These are phyloP conservation scores for Drosophila greeni DNA, from an alignment of 2,888 invertebrate species.

Conservation along the genomic window DNA sequence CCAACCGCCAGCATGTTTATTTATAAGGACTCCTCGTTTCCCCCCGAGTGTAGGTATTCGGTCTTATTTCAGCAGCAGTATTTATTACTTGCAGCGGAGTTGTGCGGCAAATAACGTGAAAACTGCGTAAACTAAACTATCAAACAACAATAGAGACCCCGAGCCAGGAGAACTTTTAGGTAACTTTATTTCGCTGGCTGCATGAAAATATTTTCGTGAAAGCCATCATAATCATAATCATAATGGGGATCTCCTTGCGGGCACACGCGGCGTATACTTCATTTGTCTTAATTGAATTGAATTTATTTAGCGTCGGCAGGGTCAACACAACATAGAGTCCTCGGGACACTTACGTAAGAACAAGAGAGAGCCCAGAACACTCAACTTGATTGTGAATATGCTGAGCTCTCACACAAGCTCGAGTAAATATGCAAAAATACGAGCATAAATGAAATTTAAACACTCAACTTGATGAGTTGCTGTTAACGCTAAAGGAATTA, in stretches of 20 bases:
- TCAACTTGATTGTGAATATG: conserved; percentile 58
- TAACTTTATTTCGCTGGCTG: conserved; percentile 12
- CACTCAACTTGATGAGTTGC: conserved; percentile 70
- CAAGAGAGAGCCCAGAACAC: conserved; percentile 47
- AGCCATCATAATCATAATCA: conserved; percentile 41
- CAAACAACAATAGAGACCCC: conserved; percentile 41
- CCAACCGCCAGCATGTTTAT: conserved; percentile 55
- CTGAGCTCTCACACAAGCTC: conserved; percentile 9
- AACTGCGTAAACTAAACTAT: conserved; percentile 45
- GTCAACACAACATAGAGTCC: conserved; percentile 28
- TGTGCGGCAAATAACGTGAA: conserved; percentile 23
- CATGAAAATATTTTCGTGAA: conserved; percentile 20
- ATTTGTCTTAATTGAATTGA: conserved; percentile 59
- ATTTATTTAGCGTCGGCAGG: conserved; percentile 41
- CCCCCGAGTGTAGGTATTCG: not conserved
- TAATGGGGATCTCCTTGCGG: conserved; percentile 26
- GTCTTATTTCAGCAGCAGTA: conserved; percentile 19
- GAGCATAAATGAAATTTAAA: conserved; percentile 59
- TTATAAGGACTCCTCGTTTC: conserved; percentile 34
- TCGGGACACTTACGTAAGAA: conserved; percentile 24
- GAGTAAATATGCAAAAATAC: conserved; percentile 54
- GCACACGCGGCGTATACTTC: conserved; percentile 45
- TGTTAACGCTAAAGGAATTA: conserved; percentile 66
- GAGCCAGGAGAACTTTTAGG: conserved; percentile 14
- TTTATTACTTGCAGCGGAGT: conserved; percentile 26